Percentiles rank a stretch among this genome's conserved stretches.
phyloP scores from a whole-genome alignment of 2,888 invertebrate genomes.

The Stenodema calcarata region DNA sequence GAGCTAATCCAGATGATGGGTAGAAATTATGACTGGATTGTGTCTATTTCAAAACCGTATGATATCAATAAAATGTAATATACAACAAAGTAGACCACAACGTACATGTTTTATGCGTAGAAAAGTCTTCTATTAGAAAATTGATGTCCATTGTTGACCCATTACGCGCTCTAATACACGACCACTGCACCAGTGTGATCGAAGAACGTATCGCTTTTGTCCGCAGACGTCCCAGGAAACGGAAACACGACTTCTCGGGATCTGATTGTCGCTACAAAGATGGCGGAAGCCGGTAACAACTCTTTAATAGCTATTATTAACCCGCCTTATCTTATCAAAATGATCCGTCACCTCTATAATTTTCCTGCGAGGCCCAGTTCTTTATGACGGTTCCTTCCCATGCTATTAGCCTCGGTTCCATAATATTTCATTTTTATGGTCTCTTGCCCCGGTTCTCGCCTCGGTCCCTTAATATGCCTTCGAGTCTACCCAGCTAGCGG shows the following conservation, averaged over 20 bases:
- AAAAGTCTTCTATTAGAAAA: not conserved
- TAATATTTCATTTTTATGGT: conserved; percentile 37
- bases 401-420: conserved; percentile 23
- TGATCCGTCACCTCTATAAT: conserved; percentile 41
- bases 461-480: not conserved
- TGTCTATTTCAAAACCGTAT: too few relatives aligned
- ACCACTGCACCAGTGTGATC: not conserved
- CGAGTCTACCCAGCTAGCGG: too few relatives aligned
- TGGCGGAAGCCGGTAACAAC: conserved; percentile 38
- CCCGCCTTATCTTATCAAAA: conserved; percentile 8
- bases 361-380: conserved; percentile 9
- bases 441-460: not conserved
- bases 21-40: too few relatives aligned
- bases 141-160: not conserved
- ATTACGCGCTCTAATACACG: not conserved
- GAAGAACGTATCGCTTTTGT: not conserved
- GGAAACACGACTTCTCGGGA: conserved; percentile 3
- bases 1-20: too few relatives aligned
- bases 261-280: conserved; percentile 22
- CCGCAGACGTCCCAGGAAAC: conserved; percentile 29
- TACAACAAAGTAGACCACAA: too few relatives aligned
- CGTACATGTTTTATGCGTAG: too few relatives aligned
- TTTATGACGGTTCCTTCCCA: conserved; percentile 32
- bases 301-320: conserved; percentile 40
- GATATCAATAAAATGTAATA: too few relatives aligned